Percentiles rank a stretch among this genome's conserved stretches.
phyloP scores from a whole-genome alignment of 2,888 invertebrate species.

The Dicyrtomina minuta region DNA sequence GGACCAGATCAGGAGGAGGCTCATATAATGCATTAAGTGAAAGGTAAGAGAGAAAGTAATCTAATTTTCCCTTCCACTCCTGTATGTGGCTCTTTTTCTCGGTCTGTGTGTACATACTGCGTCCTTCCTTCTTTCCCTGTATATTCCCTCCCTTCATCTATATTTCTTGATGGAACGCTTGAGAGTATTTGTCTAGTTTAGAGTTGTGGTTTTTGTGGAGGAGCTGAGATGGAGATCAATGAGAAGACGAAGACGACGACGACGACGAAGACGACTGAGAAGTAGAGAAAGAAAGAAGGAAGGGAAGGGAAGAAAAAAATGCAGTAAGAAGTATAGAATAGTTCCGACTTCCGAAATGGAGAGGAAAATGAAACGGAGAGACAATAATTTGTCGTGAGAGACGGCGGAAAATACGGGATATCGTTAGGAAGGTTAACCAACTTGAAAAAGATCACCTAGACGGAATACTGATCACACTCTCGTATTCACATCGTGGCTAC shows the following conservation, averaged over 20 bases:
- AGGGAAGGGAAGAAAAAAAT: neutral
- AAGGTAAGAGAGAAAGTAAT: neutral
- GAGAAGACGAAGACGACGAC: no score
- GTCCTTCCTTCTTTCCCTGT: no score
- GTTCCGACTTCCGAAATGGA: no score
- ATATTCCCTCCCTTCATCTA: neutral
- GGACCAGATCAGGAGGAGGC: neutral
- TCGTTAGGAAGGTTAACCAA: slow-evolving; percentile 21
- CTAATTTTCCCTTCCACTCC: no score
- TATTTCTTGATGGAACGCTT: neutral
- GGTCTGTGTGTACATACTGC: slow-evolving; percentile 3
- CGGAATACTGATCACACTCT: slow-evolving; percentile 23
- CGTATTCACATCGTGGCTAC: neutral
- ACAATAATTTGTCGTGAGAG: slow-evolving; percentile 27
- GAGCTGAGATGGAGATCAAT: slow-evolving; percentile 25
- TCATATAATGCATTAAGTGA: neutral
- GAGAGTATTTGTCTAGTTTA: slow-evolving; percentile 15
- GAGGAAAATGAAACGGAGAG: slow-evolving; percentile 15
- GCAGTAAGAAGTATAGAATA: slow-evolving; percentile 12
- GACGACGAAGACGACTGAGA: no score
- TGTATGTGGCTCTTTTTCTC: no score
- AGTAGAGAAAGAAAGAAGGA: no score
- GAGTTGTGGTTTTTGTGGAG: neutral
- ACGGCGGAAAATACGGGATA: slow-evolving; percentile 20
- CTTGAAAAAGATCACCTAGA: slow-evolving; percentile 17